Evolutionary conservation across 1,140 invertebrate genomes (phyloP).

Genomic region (Tetramorium parvispinum): DNA sequence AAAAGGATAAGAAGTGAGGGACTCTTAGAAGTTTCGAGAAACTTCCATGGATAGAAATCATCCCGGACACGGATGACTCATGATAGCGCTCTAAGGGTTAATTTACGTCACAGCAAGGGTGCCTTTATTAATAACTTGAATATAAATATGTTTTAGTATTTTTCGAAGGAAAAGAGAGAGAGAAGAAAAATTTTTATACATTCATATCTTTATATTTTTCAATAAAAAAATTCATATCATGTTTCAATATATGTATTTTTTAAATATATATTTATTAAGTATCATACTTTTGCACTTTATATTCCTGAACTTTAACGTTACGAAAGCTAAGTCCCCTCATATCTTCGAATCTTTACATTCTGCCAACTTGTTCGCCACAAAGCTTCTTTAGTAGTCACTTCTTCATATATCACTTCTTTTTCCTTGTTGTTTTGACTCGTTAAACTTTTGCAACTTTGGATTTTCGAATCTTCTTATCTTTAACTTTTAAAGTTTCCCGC

Average conservation of each 20-base stretch:
- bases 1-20: no score
- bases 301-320: background rate
- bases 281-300: background rate
- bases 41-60: no score
- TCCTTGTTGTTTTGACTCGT: background rate
- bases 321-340: background rate
- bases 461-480: conserved; percentile 1
- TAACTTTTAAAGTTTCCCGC: conserved; percentile 8
- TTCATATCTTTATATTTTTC: background rate
- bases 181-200: background rate
- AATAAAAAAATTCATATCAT: background rate
- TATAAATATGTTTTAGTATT: background rate
- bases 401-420: conserved; percentile 2
- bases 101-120: no score
- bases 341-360: background rate
- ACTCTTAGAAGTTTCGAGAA: no score
- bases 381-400: background rate
- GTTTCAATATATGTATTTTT: background rate
- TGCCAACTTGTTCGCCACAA: background rate
- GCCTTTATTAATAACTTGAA: no score
- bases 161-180: background rate
- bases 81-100: no score
- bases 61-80: no score
- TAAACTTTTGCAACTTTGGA: conserved; percentile 20
- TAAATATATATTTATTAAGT: background rate